A percentile compares a stretch with the other conserved stretches of the same genome.
Conservation (phyloP, 2,888 invertebrate species). For the Abrostola tripartita region DNA sequence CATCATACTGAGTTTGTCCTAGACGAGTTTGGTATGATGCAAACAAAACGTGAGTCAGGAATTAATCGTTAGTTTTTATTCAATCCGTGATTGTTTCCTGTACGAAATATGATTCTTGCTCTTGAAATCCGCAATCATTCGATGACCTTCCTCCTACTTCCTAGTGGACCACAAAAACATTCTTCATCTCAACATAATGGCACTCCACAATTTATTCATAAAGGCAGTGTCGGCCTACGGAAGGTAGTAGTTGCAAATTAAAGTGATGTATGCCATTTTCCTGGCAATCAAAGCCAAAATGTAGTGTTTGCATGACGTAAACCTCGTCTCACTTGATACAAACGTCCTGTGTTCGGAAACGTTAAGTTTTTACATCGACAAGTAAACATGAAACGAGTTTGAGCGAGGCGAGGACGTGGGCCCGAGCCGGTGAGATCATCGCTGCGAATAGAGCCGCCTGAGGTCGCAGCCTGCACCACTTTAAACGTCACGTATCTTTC, state of each 20-base stretch:
- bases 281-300: conserved; percentile 51
- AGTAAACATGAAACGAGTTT: conserved; percentile 88
- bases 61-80: conserved; percentile 17
- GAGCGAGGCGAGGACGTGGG: conserved; percentile 84
- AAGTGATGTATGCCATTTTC: conserved; percentile 36
- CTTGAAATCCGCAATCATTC: conserved; percentile 60
- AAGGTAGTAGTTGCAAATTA: conserved; percentile 7
- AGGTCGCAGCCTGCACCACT: conserved; percentile 84
- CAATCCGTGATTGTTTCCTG: conserved; percentile 58
- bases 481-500: conserved; percentile 82
- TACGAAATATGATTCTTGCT: conserved; percentile 63
- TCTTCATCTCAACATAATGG: conserved; percentile 43
- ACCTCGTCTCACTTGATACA: conserved; percentile 65
- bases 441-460: conserved; percentile 79
- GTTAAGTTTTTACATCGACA: conserved; percentile 79
- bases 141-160: conserved; percentile 62
- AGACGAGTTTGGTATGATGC: conserved; percentile 38
- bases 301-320: conserved; percentile 74
- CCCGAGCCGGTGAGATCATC: conserved; percentile 84
- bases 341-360: conserved; percentile 77
- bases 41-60: conserved; percentile 11
- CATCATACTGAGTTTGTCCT: conserved; percentile 44
- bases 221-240: conserved; percentile 13
- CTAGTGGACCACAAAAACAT: conserved; percentile 61
- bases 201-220: conserved; percentile 14